These are phyloP conservation scores for Spheniscus mendiculus DNA, from an alignment of 2,113 vertebrate genomes.

Conservation along the genomic window DNA sequence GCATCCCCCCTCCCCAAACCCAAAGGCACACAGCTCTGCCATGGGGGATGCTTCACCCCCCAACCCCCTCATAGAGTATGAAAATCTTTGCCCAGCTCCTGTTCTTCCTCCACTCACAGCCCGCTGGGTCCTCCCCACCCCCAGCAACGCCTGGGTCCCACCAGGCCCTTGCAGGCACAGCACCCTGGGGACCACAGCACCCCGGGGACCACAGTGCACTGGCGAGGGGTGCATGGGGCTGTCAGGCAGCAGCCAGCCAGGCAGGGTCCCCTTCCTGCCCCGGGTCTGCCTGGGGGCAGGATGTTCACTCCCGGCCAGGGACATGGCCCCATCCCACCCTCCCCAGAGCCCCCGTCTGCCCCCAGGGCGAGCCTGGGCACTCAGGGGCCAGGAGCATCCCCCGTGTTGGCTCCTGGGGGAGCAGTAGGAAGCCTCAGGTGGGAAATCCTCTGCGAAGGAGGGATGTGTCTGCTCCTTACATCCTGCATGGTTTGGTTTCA, in stretches of 20 bases:
- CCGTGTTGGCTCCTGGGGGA: background rate
- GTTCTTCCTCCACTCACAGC: background rate
- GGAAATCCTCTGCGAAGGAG: background rate
- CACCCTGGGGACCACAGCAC: rapidly evolving
- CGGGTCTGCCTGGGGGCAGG: background rate
- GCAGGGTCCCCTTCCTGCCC: background rate
- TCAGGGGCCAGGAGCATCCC: rapidly evolving
- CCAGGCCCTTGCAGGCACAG: rapidly evolving
- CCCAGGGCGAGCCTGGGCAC: background rate
- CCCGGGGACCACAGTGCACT: background rate
- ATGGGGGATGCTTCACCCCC: rapidly evolving
- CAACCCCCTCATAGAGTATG: background rate
- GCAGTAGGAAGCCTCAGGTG: background rate
- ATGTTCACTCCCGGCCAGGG: no score
- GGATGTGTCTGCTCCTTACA: background rate
- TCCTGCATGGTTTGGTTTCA: background rate
- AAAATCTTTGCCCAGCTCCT: background rate
- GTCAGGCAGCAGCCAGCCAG: background rate
- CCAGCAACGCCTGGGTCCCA: background rate
- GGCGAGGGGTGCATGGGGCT: rapidly evolving
- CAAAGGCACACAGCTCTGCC: background rate
- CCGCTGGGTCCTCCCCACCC: rapidly evolving
- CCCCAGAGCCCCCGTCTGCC: background rate
- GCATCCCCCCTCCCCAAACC: background rate
- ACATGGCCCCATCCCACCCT: background rate